These are phyloP conservation scores for Cheilosia urbana DNA, from an alignment of 2,888 invertebrate genomes.

Conservation along the genomic window DNA sequence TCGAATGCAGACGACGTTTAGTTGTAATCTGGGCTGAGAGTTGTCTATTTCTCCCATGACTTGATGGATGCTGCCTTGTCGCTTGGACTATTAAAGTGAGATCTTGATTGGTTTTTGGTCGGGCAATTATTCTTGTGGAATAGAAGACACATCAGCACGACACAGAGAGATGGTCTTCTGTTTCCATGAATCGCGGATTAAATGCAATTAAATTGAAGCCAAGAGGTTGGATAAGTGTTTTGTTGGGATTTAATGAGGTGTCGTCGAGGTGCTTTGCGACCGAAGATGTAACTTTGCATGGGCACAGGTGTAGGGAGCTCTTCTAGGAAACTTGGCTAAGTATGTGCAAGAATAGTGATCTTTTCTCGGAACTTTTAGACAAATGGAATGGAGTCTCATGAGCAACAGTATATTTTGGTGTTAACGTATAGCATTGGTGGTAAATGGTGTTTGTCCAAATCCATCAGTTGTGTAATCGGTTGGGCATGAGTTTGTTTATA, in stretches of 20 bases:
- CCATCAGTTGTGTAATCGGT: no score
- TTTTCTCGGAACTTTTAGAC: slow-evolving; percentile 21
- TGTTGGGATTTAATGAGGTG: slow-evolving; percentile 66
- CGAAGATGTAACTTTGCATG: slow-evolving; percentile 52
- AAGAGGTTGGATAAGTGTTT: slow-evolving; percentile 52
- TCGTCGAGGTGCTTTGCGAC: slow-evolving; percentile 39
- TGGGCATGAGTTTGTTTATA: no score
- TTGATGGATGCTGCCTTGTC: slow-evolving; percentile 51
- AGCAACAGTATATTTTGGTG: not conserved
- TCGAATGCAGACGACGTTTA: slow-evolving; percentile 45
- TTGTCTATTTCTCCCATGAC: slow-evolving; percentile 50
- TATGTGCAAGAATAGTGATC: not conserved
- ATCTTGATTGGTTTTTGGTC: slow-evolving; percentile 71
- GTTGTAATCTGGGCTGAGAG: slow-evolving; percentile 60
- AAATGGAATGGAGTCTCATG: not conserved
- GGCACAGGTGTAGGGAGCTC: not conserved
- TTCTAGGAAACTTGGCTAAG: slow-evolving; percentile 20
- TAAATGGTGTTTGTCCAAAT: no score
- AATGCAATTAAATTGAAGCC: slow-evolving; percentile 70
- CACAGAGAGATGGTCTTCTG: slow-evolving; percentile 33
- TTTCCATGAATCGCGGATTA: slow-evolving; percentile 68
- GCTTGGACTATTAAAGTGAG: slow-evolving; percentile 64
- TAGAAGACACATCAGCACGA: slow-evolving; percentile 19
- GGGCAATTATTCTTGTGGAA: slow-evolving; percentile 46
- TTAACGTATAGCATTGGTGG: no score